phyloP scores from a whole-genome alignment of 92 coral and sea anemone genomes.

The Porites evermanni region DNA sequence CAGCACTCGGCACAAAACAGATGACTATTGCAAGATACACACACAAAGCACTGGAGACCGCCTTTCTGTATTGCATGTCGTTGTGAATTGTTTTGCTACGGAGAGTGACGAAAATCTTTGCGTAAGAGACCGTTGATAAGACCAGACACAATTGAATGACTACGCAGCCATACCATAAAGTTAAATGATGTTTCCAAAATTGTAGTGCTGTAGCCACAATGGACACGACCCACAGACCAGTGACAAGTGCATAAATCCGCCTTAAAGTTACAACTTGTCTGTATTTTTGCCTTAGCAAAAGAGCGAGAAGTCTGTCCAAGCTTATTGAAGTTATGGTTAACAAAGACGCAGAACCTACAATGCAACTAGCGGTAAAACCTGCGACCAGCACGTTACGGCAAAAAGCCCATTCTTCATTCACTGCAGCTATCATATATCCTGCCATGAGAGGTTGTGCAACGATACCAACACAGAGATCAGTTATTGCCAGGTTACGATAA shows the following conservation, averaged over 20 bases:
- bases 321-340: neutral
- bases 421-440: neutral
- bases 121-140: neutral
- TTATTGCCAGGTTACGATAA: neutral
- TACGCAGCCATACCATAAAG: neutral
- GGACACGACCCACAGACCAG: neutral
- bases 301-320: slow-evolving; percentile 26
- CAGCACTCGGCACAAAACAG: neutral
- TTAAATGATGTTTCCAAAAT: neutral
- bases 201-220: neutral
- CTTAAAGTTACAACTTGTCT: slow-evolving; percentile 12
- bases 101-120: neutral
- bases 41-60: neutral
- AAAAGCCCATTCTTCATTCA: neutral
- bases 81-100: neutral
- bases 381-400: neutral
- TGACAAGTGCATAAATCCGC: neutral
- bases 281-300: slow-evolving; percentile 2
- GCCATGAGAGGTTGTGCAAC: neutral
- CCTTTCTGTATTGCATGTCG: neutral
- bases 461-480: neutral
- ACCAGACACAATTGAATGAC: neutral
- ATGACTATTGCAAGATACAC: neutral
- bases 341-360: neutral
- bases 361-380: neutral